Conservation (phyloP, 2,888 invertebrate genomes). For the Platycheirus rosarum region DNA sequence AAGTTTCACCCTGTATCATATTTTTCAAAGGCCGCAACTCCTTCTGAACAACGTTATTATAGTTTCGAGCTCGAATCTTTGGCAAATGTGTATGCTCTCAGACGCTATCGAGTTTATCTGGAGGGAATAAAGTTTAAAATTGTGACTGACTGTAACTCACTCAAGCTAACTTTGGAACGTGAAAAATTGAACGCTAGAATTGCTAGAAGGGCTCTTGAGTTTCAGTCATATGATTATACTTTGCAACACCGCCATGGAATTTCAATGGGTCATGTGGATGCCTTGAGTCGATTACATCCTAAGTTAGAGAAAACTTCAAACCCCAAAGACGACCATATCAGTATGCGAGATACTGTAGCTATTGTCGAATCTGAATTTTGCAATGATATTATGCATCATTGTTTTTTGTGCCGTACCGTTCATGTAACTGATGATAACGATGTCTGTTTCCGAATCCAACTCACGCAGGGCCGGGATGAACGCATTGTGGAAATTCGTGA, state of each 20-base stretch:
- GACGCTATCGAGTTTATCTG: constrained; percentile 17
- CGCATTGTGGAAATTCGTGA: constrained; percentile 9
- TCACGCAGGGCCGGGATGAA: constrained; percentile 10
- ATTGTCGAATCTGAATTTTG: constrained; percentile 10
- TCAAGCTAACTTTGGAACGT: constrained; percentile 62
- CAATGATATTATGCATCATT: background rate
- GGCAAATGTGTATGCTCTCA: constrained; percentile 10
- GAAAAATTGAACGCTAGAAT: constrained; percentile 75
- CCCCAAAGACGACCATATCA: background rate
- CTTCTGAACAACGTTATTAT: constrained; percentile 4
- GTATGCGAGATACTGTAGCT: background rate
- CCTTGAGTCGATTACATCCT: constrained; percentile 19
- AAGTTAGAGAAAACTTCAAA: constrained; percentile 4
- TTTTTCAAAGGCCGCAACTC: constrained; percentile 4
- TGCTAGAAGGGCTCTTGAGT: constrained; percentile 77
- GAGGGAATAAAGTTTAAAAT: constrained; percentile 19
- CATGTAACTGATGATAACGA: constrained; percentile 61
- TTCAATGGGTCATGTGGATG: constrained; percentile 37
- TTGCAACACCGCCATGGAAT: constrained; percentile 29
- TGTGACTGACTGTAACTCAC: constrained; percentile 66
- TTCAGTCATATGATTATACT: constrained; percentile 32
- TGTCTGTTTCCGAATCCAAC: constrained; percentile 27
- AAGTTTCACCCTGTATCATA: constrained; percentile 4
- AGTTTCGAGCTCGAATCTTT: constrained; percentile 19
- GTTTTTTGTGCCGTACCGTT: constrained; percentile 30